These are phyloP conservation scores for Caretta caretta DNA, from an alignment of 2,113 vertebrate genomes.

Conservation along the genomic window DNA sequence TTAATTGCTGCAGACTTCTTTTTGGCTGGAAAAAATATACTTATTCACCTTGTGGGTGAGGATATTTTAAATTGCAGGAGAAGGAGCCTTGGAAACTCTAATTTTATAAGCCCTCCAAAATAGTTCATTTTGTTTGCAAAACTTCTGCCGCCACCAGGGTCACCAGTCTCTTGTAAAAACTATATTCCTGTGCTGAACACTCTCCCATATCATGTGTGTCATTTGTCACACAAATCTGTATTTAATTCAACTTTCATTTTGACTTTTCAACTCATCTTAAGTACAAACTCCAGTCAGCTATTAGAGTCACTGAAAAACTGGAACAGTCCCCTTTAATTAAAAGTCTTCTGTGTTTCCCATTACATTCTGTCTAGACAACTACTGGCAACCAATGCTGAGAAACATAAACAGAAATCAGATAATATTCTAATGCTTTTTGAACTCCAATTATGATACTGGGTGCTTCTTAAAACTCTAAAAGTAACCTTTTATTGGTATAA, in stretches of 20 bases:
- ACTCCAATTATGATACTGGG: not conserved
- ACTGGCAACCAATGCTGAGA: not conserved
- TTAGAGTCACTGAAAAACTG: not conserved
- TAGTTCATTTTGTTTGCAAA: not conserved
- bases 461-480: not conserved
- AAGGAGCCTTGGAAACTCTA: not conserved
- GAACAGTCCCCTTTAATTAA: not conserved
- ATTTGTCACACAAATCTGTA: not conserved
- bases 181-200: not conserved
- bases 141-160: not conserved
- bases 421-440: not conserved
- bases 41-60: accelerated
- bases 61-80: not conserved
- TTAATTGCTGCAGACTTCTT: not conserved
- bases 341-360: not conserved
- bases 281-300: not conserved
- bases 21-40: not conserved
- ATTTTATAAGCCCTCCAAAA: not conserved
- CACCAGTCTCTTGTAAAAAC: not conserved
- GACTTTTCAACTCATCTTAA: not conserved
- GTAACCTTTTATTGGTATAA: not conserved
- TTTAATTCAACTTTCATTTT: not conserved
- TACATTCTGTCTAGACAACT: not conserved
- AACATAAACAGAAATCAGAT: not conserved
- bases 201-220: not conserved